phyloP scores from a whole-genome alignment of 2,113 vertebrate genomes.

The Neopipo cinnamomea region DNA sequence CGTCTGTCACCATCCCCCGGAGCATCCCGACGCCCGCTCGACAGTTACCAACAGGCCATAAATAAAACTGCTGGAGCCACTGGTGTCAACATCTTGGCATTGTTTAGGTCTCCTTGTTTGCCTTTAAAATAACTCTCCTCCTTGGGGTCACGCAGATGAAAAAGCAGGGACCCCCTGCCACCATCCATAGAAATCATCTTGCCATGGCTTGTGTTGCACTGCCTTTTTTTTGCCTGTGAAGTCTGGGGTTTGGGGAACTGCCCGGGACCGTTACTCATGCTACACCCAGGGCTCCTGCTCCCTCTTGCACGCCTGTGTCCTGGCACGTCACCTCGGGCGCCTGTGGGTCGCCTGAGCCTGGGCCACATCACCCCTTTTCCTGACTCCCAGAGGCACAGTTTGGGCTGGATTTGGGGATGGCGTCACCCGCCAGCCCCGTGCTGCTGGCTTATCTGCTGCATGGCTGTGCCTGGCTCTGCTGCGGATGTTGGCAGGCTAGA shows the following conservation, averaged over 20 bases:
- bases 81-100: conserved; percentile 73
- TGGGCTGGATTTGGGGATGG: background rate
- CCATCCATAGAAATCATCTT: background rate
- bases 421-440: fast-evolving
- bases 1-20: conserved; percentile 38
- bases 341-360: fast-evolving
- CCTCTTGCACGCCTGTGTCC: background rate
- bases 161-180: conserved; percentile 17
- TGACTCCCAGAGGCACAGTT: background rate
- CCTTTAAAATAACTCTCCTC: conserved; percentile 59
- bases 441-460: background rate
- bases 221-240: background rate
- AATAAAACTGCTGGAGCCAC: conserved; percentile 78
- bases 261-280: fast-evolving
- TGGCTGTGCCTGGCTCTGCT: background rate
- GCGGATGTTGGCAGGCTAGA: background rate
- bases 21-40: conserved; percentile 22
- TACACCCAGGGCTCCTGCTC: background rate
- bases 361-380: background rate
- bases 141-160: background rate
- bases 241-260: background rate
- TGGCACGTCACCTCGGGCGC: fast-evolving
- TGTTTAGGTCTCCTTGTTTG: conserved; percentile 51
- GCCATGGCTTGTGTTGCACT: fast-evolving
- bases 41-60: conserved; percentile 60